Evolutionary conservation across 1,140 invertebrate species (phyloP).

Genomic region (Acromyrmex charruanus): DNA sequence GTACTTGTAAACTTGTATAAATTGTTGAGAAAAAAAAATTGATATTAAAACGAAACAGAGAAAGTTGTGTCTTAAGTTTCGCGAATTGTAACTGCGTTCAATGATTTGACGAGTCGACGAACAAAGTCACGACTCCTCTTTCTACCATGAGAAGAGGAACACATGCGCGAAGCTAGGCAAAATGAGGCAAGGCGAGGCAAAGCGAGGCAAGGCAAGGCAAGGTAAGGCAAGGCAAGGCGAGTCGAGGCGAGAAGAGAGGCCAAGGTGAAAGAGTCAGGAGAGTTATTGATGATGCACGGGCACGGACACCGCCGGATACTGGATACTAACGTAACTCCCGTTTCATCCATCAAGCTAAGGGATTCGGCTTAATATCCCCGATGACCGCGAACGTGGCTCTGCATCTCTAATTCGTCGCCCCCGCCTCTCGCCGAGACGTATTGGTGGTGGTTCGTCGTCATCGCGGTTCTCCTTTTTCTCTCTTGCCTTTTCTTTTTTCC

Average conservation of each 20-base stretch:
- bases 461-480: slow-evolving; percentile 62
- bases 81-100: not conserved
- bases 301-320: slow-evolving; percentile 75
- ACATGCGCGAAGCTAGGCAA: slow-evolving; percentile 27
- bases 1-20: not conserved
- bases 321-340: slow-evolving; percentile 76
- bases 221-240: not conserved
- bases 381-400: slow-evolving; percentile 75
- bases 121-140: slow-evolving; percentile 26
- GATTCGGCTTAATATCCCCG: slow-evolving; percentile 75
- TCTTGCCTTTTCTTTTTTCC: slow-evolving; percentile 2
- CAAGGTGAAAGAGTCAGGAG: slow-evolving; percentile 66
- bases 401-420: slow-evolving; percentile 75
- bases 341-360: slow-evolving; percentile 77
- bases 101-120: not conserved
- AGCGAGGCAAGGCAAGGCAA: not conserved
- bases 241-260: slow-evolving; percentile 22
- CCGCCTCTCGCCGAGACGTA: slow-evolving; percentile 40
- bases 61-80: not conserved
- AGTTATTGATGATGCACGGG: slow-evolving; percentile 77
- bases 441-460: slow-evolving; percentile 26
- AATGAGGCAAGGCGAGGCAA: slow-evolving; percentile 2
- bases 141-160: slow-evolving; percentile 27
- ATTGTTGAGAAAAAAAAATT: not conserved
- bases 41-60: not conserved